phyloP scores from a whole-genome alignment of 2,888 invertebrate species.

The Panopea generosa region DNA sequence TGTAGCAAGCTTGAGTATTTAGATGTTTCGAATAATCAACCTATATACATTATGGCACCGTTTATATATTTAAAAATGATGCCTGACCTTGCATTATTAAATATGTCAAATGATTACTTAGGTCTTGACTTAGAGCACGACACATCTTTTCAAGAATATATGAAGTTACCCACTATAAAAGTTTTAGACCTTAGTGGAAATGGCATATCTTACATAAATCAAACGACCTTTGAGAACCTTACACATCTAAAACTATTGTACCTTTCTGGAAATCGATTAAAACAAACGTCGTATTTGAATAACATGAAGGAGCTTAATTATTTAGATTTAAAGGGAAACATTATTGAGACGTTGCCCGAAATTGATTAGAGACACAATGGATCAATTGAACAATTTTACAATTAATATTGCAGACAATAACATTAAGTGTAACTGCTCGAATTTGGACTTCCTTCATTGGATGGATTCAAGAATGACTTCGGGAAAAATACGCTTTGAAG shows the following conservation, averaged over 20 bases:
- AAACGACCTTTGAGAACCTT: no score
- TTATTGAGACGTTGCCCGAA: slow-evolving; percentile 8
- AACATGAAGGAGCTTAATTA: neutral
- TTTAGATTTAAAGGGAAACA: slow-evolving; percentile 10
- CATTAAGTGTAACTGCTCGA: slow-evolving; percentile 14
- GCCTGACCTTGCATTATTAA: slow-evolving; percentile 1
- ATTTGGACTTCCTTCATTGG: slow-evolving; percentile 24
- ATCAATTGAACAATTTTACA: neutral
- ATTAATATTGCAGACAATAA: slow-evolving; percentile 13
- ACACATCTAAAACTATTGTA: no score
- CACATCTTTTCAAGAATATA: neutral
- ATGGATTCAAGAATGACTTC: neutral
- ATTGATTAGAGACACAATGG: neutral
- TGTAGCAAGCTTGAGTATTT: slow-evolving; percentile 13
- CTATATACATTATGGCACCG: neutral
- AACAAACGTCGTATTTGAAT: slow-evolving; percentile 3
- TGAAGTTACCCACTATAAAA: neutral
- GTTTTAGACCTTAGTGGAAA: slow-evolving; percentile 20
- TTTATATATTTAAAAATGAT: slow-evolving; percentile 1
- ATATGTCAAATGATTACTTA: slow-evolving; percentile 17
- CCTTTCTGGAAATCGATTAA: slow-evolving; percentile 12
- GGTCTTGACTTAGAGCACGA: slow-evolving; percentile 9
- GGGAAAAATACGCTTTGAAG: neutral
- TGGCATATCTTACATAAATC: no score
- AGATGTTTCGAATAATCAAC: slow-evolving; percentile 23